Evolutionary conservation across 2,888 invertebrate genomes (phyloP).

Genomic region (Allolobophora icterica): DNA sequence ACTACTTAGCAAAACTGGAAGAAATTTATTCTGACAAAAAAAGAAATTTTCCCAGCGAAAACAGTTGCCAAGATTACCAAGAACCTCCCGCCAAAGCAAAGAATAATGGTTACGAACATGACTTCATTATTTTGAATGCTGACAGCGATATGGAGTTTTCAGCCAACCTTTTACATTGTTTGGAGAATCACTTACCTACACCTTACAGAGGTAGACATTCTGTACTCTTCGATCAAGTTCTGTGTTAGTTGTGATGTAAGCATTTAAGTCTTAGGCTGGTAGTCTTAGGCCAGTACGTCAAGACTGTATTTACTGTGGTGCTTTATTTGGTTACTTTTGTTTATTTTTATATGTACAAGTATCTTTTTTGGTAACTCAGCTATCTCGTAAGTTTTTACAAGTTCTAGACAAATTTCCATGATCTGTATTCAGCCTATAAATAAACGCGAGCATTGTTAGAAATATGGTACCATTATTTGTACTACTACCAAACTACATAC

Average conservation of each 20-base stretch:
- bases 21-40: not conserved
- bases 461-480: not conserved
- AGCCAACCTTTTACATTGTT: not conserved
- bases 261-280: too few species aligned
- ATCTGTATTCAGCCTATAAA: too few species aligned
- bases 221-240: not conserved
- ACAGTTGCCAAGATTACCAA: not conserved
- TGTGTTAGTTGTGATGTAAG: not conserved
- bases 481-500: too few species aligned
- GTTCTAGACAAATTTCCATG: too few species aligned
- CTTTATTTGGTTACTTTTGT: not conserved
- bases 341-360: too few species aligned
- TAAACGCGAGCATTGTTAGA: not conserved
- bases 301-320: not conserved
- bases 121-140: conserved; percentile 17
- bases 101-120: not conserved
- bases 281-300: not conserved
- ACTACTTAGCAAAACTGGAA: not conserved
- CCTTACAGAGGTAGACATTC: not conserved
- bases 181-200: not conserved
- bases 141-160: not conserved
- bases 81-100: not conserved
- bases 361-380: too few species aligned
- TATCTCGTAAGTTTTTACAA: too few species aligned
- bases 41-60: not conserved